Conservation (phyloP, 2,113 vertebrate genomes). For the Actenoides hombroni region DNA sequence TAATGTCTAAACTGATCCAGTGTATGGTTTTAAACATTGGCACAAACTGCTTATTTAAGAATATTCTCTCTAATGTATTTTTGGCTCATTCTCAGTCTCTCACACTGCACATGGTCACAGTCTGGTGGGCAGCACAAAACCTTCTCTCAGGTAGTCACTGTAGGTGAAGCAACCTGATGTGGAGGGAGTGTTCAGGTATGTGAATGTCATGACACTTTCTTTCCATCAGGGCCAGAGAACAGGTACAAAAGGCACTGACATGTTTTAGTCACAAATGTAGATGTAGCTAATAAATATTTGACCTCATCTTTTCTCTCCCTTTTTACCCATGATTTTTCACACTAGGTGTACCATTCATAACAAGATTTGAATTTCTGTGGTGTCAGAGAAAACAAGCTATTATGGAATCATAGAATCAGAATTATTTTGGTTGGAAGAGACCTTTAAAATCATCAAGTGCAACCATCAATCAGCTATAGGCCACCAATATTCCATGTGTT, state of each 20-base stretch:
- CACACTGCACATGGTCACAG: accelerated
- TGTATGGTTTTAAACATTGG: not conserved
- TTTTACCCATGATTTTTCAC: not conserved
- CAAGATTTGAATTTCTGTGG: not conserved
- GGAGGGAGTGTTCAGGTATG: no score
- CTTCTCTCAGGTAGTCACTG: not conserved
- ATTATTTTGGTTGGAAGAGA: not conserved
- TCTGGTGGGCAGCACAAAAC: not conserved
- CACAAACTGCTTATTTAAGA: not conserved
- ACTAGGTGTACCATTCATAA: not conserved
- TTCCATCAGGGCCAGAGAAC: not conserved
- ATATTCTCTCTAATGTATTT: not conserved
- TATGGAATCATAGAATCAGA: not conserved
- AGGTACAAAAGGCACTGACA: not conserved
- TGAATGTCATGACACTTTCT: not conserved
- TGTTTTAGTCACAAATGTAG: not conserved
- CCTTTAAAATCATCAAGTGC: not conserved
- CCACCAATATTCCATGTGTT: not conserved
- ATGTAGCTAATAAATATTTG: not conserved
- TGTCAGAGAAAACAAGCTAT: not conserved
- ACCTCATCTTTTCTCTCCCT: not conserved
- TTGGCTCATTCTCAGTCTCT: not conserved
- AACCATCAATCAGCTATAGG: not conserved
- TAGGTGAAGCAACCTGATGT: not conserved
- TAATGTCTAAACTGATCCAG: not conserved